Conservation (phyloP, 2,797 vertebrate genomes). For the Heliangelus exortis region DNA sequence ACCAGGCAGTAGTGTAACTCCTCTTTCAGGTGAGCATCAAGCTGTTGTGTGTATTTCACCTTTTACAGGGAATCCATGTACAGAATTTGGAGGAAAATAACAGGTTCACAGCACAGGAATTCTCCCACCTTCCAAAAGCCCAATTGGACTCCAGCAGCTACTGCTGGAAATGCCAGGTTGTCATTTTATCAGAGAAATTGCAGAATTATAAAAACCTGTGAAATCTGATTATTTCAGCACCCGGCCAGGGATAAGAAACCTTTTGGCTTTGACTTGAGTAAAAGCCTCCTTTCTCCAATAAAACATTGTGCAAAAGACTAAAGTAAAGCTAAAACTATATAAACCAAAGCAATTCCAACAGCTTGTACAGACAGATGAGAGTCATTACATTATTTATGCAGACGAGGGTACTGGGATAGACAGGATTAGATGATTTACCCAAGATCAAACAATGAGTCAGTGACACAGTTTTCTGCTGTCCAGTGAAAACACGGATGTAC, state of each 20-base stretch:
- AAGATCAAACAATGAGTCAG: conserved; percentile 69
- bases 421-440: conserved; percentile 59
- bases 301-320: background rate
- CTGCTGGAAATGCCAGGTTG: background rate
- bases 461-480: conserved; percentile 67
- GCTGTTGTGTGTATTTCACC: background rate
- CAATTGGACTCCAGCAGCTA: background rate
- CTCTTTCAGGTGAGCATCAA: background rate
- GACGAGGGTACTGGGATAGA: conserved; percentile 36
- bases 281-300: background rate
- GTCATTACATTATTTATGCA: conserved; percentile 61
- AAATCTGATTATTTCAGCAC: background rate
- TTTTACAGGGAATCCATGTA: background rate
- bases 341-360: conserved; percentile 19
- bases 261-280: background rate
- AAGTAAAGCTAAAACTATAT: background rate
- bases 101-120: background rate
- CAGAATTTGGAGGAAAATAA: background rate
- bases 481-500: conserved; percentile 64
- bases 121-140: background rate
- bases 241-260: background rate
- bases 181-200: background rate
- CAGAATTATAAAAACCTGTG: background rate
- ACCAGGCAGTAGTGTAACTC: background rate
- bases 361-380: conserved; percentile 57